These are phyloP conservation scores for Sebastes elongatus DNA, from an alignment of 2,797 vertebrate genomes.

Conservation along the genomic window DNA sequence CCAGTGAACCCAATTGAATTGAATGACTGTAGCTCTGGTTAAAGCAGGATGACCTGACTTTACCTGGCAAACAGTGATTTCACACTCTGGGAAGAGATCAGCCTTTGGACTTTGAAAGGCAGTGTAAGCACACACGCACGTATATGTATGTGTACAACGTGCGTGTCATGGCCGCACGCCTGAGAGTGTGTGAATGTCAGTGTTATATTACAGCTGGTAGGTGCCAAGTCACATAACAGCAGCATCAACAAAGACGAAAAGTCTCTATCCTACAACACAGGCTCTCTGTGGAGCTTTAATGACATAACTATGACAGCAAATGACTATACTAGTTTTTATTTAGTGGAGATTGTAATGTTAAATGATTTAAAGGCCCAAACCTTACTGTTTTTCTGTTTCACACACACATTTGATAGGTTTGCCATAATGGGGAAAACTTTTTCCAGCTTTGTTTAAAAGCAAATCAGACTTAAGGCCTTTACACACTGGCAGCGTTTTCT, in stretches of 20 bases:
- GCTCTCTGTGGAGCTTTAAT: background rate
- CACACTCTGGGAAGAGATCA: conserved; percentile 4
- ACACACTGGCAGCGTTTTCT: too few species aligned
- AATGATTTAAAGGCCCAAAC: background rate
- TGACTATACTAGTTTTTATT: background rate
- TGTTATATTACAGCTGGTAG: conserved; percentile 29
- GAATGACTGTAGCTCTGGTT: conserved; percentile 1
- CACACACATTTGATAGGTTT: background rate
- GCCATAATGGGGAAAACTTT: background rate
- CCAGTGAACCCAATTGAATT: background rate
- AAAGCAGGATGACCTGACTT: background rate
- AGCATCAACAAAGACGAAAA: conserved; percentile 11
- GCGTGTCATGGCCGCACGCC: background rate
- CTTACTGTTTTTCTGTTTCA: too few species aligned
- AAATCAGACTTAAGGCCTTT: background rate
- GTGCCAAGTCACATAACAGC: conserved; percentile 25
- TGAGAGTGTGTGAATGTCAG: conserved; percentile 21
- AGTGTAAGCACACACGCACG: conserved; percentile 1
- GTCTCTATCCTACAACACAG: background rate
- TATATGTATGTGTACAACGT: background rate
- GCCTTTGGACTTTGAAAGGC: conserved; percentile 48
- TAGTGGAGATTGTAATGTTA: background rate
- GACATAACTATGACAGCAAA: background rate
- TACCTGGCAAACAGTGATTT: conserved; percentile 3
- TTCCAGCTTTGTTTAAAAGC: background rate